A percentile compares a stretch with the other conserved stretches of the same genome.
phyloP scores from a whole-genome alignment of 2,888 invertebrate species.

The Helleia helle region DNA sequence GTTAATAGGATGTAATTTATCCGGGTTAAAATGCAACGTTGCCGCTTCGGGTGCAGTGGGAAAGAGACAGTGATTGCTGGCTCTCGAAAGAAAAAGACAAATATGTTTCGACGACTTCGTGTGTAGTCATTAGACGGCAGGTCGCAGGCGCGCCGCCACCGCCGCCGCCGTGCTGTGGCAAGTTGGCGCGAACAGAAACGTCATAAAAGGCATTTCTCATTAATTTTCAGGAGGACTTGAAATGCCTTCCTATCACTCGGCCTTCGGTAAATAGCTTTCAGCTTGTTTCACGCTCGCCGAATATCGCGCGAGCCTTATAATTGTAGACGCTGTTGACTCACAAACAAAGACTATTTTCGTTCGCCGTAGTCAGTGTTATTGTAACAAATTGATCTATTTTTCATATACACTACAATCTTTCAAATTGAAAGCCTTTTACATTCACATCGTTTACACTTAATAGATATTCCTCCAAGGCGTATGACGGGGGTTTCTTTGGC shows the following conservation, averaged over 20 bases:
- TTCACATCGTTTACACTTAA: constrained; percentile 12
- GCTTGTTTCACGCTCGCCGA: constrained; percentile 38
- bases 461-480: not conserved
- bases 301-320: constrained; percentile 25
- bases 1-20: constrained; percentile 73
- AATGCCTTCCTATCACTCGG: constrained; percentile 44
- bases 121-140: constrained; percentile 52
- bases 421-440: constrained; percentile 10
- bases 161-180: constrained; percentile 53
- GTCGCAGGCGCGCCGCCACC: constrained; percentile 46
- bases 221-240: constrained; percentile 68
- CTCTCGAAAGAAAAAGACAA: constrained; percentile 38
- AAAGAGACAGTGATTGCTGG: constrained; percentile 35
- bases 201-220: constrained; percentile 63
- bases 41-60: constrained; percentile 58
- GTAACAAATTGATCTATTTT: constrained; percentile 12
- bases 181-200: constrained; percentile 57
- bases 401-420: constrained; percentile 3
- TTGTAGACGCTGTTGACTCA: constrained; percentile 20
- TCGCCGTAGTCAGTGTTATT: constrained; percentile 9
- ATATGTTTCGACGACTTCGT: constrained; percentile 50
- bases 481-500: not conserved
- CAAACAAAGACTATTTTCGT: constrained; percentile 21
- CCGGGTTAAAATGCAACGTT: constrained; percentile 64
- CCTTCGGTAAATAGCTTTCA: constrained; percentile 51